These are phyloP conservation scores for Apus apus DNA, from an alignment of 2,113 vertebrate species.

Conservation along the genomic window DNA sequence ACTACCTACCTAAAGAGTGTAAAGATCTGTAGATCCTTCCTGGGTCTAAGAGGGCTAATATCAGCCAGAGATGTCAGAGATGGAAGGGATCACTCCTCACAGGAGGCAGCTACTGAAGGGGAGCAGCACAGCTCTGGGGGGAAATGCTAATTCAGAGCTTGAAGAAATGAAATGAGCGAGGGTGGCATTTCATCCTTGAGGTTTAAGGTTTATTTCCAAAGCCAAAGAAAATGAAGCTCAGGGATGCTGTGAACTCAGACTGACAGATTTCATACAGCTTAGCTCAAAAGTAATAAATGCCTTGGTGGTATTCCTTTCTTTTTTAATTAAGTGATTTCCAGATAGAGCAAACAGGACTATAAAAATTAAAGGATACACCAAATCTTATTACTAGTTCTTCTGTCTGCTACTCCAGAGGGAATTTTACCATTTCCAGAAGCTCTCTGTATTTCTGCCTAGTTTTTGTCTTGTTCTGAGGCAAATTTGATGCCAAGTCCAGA, in stretches of 20 bases:
- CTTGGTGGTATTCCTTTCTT: background rate
- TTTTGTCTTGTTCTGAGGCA: constrained; percentile 12
- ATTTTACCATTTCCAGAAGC: background rate
- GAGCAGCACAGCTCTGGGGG: accelerated
- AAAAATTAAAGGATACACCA: constrained; percentile 22
- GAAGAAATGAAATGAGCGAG: constrained; percentile 9
- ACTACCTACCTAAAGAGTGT: background rate
- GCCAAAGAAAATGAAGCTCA: constrained; percentile 44
- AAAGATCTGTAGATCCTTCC: background rate
- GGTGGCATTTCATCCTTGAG: constrained; percentile 5
- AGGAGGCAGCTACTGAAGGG: background rate
- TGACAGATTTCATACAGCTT: constrained; percentile 41
- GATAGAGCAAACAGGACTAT: background rate
- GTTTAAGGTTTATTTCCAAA: constrained; percentile 44
- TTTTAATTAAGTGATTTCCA: constrained; percentile 59
- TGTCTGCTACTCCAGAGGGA: background rate
- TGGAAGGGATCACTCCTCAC: background rate
- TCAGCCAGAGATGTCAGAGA: background rate
- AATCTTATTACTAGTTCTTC: constrained; percentile 27
- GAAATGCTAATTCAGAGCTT: background rate
- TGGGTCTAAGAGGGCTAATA: background rate
- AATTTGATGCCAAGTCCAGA: constrained; percentile 1
- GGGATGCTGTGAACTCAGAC: background rate
- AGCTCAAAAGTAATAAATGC: constrained; percentile 44
- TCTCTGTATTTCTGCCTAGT: background rate